Evolutionary conservation across 64 coral and sea anemone genomes (phyloP).

Genomic region (Stichodactyla helianthus): DNA sequence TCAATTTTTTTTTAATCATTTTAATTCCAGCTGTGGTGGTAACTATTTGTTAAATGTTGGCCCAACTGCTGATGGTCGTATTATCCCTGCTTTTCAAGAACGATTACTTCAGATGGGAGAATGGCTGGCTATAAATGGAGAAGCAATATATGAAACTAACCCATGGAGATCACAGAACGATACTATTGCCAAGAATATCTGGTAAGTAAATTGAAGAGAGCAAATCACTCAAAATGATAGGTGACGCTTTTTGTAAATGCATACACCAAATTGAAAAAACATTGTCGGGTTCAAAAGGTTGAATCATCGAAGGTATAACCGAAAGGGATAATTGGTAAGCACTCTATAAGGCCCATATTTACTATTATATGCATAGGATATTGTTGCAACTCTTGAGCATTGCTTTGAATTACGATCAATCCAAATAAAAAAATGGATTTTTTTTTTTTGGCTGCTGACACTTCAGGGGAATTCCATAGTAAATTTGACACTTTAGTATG

Average conservation of each 20-base stretch:
- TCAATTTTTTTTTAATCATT: neutral
- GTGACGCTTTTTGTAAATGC: neutral
- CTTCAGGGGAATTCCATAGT: too few species aligned
- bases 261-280: too few species aligned
- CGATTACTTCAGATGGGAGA: constrained; percentile 81
- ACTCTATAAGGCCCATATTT: too few species aligned
- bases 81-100: constrained; percentile 81
- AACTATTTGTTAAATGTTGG: constrained; percentile 92
- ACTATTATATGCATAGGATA: too few species aligned
- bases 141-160: constrained; percentile 77
- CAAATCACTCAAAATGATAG: neutral
- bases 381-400: too few species aligned
- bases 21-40: constrained; percentile 60
- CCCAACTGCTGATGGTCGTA: constrained; percentile 75
- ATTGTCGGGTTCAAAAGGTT: too few species aligned
- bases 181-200: constrained; percentile 52
- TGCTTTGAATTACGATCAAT: too few species aligned
- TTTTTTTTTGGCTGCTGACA: too few species aligned
- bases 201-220: constrained; percentile 16
- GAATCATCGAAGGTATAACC: too few species aligned
- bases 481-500: too few species aligned
- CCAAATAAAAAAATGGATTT: too few species aligned
- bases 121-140: constrained; percentile 85
- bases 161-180: constrained; percentile 82
- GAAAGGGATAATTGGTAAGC: too few species aligned